Evolutionary conservation across 2,113 vertebrate genomes (phyloP).

Genomic region (Dasyornis broadbenti): DNA sequence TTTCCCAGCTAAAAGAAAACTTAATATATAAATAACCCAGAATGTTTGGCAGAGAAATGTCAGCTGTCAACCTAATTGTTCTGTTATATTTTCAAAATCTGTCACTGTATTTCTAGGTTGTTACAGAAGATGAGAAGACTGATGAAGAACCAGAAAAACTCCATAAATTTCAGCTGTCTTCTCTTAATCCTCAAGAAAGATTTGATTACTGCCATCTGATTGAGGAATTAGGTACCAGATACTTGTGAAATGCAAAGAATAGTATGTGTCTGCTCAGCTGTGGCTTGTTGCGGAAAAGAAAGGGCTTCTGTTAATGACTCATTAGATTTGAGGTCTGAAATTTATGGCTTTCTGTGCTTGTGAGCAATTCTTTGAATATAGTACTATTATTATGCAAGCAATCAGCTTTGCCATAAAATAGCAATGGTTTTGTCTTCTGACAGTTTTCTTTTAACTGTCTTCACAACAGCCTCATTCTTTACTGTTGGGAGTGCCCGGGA

Average conservation of each 20-base stretch:
- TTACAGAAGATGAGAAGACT: slow-evolving; percentile 39
- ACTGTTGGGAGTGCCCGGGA: not conserved
- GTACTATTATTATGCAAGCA: accelerated
- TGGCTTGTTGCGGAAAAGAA: not conserved
- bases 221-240: slow-evolving; percentile 87
- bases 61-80: not conserved
- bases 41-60: not conserved
- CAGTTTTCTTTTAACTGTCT: not conserved
- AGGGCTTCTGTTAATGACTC: not conserved
- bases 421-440: not conserved
- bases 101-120: slow-evolving; percentile 56
- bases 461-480: slow-evolving; percentile 17
- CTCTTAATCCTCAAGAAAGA: slow-evolving; percentile 93
- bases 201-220: slow-evolving; percentile 95
- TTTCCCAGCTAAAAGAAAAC: not conserved
- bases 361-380: not conserved
- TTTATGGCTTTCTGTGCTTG: not conserved
- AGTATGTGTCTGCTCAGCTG: not conserved
- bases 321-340: not conserved
- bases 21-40: not conserved
- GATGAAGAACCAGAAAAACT: slow-evolving; percentile 62
- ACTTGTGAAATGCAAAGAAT: slow-evolving; percentile 4
- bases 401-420: not conserved
- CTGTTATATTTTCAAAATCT: slow-evolving; percentile 1
- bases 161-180: slow-evolving; percentile 91